Conservation (phyloP, 1,140 invertebrate genomes). For the Leguminivora glycinivorella region DNA sequence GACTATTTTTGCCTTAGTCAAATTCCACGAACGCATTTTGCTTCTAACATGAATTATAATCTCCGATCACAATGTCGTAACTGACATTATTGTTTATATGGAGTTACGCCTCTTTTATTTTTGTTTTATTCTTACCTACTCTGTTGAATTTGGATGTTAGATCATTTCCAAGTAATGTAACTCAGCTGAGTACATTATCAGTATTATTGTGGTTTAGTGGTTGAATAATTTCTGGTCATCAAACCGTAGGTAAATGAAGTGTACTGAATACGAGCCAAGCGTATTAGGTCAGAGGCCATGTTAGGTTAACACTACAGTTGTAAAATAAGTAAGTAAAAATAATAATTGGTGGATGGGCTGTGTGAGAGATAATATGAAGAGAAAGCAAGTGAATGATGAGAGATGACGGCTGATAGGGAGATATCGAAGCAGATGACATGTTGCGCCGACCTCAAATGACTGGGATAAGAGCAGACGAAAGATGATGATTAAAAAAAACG, state of each 20-base stretch:
- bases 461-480: too few species aligned
- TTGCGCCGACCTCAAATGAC: too few species aligned
- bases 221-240: background rate
- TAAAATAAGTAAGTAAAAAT: background rate
- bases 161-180: background rate
- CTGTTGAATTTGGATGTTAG: background rate
- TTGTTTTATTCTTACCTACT: background rate
- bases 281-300: background rate
- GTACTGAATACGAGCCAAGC: too few species aligned
- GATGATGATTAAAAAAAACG: too few species aligned
- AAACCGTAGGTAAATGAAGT: background rate
- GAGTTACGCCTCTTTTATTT: background rate
- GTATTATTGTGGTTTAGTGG: background rate
- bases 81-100: background rate
- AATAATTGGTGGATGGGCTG: too few species aligned
- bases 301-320: background rate
- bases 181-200: background rate
- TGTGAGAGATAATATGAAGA: too few species aligned
- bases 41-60: background rate
- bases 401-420: too few species aligned
- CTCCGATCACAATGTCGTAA: background rate
- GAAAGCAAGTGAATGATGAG: too few species aligned
- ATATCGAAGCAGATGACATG: too few species aligned
- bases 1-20: background rate
- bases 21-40: constrained; percentile 3